Evolutionary conservation across 2,888 invertebrate species (phyloP).

Genomic region (Parnassius smintheus): DNA sequence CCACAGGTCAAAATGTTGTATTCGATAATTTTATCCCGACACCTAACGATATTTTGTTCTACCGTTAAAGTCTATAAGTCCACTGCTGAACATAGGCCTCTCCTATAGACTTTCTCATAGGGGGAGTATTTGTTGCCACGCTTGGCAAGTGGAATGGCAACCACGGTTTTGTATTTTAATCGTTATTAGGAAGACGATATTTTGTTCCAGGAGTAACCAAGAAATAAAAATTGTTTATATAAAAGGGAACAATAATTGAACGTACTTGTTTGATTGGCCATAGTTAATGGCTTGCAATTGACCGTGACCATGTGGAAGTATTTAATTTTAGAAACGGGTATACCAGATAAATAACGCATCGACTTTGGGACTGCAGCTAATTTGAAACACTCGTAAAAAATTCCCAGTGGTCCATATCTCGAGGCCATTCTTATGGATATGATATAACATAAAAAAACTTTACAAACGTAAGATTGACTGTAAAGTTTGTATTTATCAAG

Average conservation of each 20-base stretch:
- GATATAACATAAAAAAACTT: constrained; percentile 7
- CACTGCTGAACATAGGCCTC: too few species aligned
- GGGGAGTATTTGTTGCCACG: too few species aligned
- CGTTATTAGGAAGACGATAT: too few species aligned
- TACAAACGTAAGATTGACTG: background rate
- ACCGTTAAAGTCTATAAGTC: too few species aligned
- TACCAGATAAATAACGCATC: constrained; percentile 15
- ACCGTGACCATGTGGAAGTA: constrained; percentile 8
- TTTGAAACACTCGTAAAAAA: constrained; percentile 10
- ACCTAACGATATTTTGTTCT: too few species aligned
- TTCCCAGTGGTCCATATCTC: background rate
- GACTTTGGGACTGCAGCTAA: constrained; percentile 1
- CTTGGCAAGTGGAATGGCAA: too few species aligned
- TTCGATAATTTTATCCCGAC: too few species aligned
- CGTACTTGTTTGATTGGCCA: constrained; percentile 1
- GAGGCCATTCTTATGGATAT: background rate
- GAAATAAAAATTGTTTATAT: background rate
- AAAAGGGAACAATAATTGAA: constrained; percentile 21
- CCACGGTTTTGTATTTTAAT: too few species aligned
- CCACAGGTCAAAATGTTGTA: too few species aligned
- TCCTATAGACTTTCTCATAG: too few species aligned
- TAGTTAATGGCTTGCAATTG: constrained; percentile 1
- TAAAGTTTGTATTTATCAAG: background rate
- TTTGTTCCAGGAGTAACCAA: too few species aligned
- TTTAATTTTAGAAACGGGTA: constrained; percentile 1